Base-by-base conservation (phyloP, 2,113 vertebrate species). In the Lophotis ruficrista region DNA sequence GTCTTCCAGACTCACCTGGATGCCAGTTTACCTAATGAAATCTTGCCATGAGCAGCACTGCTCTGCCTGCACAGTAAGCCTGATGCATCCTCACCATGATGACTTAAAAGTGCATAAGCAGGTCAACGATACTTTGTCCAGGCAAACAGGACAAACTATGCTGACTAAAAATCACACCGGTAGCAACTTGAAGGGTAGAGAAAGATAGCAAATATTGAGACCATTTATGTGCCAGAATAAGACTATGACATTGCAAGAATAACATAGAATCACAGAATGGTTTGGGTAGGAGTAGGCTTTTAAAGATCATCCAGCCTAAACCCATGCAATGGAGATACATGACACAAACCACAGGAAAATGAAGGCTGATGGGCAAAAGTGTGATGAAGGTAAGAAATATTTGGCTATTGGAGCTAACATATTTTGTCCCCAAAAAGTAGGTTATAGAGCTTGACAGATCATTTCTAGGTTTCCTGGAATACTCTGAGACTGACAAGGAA, bases 261-360 rank as follows among this genome's bases (percentile, higher is more conserved):
- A 66, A 48, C 19, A 50, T 6, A 50, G 62, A 85, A 72, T 68
- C 38, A 17, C 28, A 60, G 18, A 80, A 56, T 27, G 12, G 19
- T 61, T 88, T 73, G 33, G 7, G 17, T 27, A 51, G 19, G 15
- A 70, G 41, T 8, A 64, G 27, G 25, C 4, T 4, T 78, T 61
- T 37, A 48, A 87, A 68, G 24, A 9, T 58, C 16, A 15, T 47
- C 37, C 19, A 31, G 10, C 14, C 12, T 51, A 72, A 6, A 4
- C 5, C 38, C 17, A 30, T 53, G 19, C 4, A 48, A 10, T 48
- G 4, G 2, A 15, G 5, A 0, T 12, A 3, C n/a, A 12, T 19
- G 25, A 43, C 22, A 33, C 33, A 25, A 68, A 60, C 14, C 3
- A 24, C 0, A 22, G 33, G 18, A 48, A 76, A 72, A 83, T 15